Base-by-base conservation (phyloP, 2,888 invertebrate genomes). In the Pachycephus smyrnensis region DNA sequence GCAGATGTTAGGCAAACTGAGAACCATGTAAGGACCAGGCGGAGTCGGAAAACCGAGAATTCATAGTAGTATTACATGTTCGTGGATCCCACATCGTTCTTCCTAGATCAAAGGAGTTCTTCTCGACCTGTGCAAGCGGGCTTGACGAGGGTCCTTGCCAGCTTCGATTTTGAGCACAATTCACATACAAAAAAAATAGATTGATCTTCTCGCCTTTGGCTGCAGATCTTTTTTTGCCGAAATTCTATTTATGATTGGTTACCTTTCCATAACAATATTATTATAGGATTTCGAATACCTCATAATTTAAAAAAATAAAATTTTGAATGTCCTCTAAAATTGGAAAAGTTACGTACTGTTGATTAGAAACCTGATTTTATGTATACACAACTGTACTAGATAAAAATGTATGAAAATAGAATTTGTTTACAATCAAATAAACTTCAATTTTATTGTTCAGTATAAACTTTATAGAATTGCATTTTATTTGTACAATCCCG, bases 81-180 rank as follows among this genome's bases (percentile, higher is more conserved):
- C 31, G 31, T 33, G 68, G 69, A 37, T 75, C 77, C 74, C 74
- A 55, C 55, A 55, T 55, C 23, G 55, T 55, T 23, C 55, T 55
- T 55, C 55, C 23, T 55, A 55, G 77, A 77, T 77, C 75, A 77
- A 77, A 77, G 77, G 71, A 71, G 71, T 71, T 71, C 75, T 77
- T 33, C 76, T 68, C 30, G 76, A 40, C 73, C 23, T 73, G 77
- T 31, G 74, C 73, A 23, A 71, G 69, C 40, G 77, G 76, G 40
- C 74, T 79, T 79, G 79, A 77, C 79, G 77, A 76, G 79, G 76
- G 79, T 79, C 77, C 74, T 77, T 55, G 55, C 55, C 55, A 55
- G 23, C 15, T 55, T 55, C 55, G 55, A 55, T 55, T 55, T 55
- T 55, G 55, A 23, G 55, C 55, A 23, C 55, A 55, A 55, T 55